Evolutionary conservation across 2,888 invertebrate genomes (phyloP).

Genomic region (Lasioglossum vierecki): DNA sequence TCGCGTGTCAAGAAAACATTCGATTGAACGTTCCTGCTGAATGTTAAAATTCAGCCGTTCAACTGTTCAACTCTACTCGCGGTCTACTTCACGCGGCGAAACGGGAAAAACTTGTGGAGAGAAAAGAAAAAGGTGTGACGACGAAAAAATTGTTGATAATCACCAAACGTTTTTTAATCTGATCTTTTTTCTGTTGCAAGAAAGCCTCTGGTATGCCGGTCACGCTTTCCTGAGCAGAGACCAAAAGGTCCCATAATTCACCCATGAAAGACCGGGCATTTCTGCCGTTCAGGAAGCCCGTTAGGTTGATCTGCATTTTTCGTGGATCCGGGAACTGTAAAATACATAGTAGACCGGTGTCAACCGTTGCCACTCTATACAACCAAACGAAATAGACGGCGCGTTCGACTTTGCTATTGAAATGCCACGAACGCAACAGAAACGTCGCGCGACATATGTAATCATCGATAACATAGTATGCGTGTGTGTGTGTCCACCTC

Average conservation of each 20-base stretch:
- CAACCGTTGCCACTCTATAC: constrained; percentile 10
- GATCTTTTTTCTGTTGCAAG: constrained; percentile 98
- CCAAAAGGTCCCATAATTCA: constrained; percentile 97
- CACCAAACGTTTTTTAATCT: constrained; percentile 95
- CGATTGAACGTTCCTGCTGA: constrained; percentile 54
- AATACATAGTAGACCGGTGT: constrained; percentile 72
- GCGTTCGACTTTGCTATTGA: constrained; percentile 19
- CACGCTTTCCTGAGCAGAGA: constrained; percentile 97
- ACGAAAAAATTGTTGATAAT: constrained; percentile 67
- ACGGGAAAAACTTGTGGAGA: not conserved
- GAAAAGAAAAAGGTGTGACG: not conserved
- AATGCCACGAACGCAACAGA: constrained; percentile 31
- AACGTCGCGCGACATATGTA: constrained; percentile 18
- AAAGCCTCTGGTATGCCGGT: constrained; percentile 98
- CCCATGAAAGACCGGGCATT: constrained; percentile 99
- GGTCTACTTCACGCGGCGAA: constrained; percentile 44
- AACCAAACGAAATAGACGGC: not conserved
- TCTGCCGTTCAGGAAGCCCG: constrained; percentile 99
- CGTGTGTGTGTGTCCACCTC: constrained; percentile 34
- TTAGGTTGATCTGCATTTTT: constrained; percentile 99
- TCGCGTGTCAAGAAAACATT: constrained; percentile 34
- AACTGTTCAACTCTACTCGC: constrained; percentile 52
- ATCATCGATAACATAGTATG: constrained; percentile 4
- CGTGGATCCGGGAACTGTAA: constrained; percentile 97
- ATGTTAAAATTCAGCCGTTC: constrained; percentile 60